Percentiles rank a stretch among this genome's conserved stretches.
Evolutionary conservation across 2,113 vertebrate genomes (phyloP).

Genomic region (Megaceryle torquata): DNA sequence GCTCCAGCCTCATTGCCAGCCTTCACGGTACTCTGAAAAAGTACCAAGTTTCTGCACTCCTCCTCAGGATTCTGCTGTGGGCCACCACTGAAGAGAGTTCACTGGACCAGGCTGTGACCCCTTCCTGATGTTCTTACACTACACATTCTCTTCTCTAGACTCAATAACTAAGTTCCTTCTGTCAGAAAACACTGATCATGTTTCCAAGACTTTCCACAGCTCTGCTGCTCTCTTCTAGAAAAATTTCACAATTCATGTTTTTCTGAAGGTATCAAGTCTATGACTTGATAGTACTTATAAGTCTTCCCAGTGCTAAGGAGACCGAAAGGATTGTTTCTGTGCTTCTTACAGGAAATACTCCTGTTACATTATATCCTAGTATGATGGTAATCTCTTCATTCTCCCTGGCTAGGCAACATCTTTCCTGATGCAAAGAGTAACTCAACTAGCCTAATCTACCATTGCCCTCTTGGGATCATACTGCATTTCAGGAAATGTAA

Average conservation of each 20-base stretch:
- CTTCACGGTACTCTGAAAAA: neutral
- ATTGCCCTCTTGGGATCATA: neutral
- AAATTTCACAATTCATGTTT: neutral
- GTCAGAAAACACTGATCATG: accelerated
- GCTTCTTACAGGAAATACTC: neutral
- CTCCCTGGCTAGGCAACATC: neutral
- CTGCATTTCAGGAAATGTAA: neutral
- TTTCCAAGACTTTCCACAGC: neutral
- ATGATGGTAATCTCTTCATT: neutral
- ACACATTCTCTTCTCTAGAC: neutral
- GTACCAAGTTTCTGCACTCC: neutral
- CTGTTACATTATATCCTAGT: neutral
- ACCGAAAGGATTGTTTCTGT: neutral
- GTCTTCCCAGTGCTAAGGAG: neutral
- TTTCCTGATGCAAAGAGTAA: neutral
- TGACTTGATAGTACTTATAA: neutral
- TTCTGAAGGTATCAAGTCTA: neutral
- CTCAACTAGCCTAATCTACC: neutral
- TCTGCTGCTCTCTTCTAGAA: neutral
- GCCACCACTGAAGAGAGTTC: neutral
- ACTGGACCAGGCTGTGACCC: neutral
- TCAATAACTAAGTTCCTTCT: neutral
- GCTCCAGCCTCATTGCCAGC: no score
- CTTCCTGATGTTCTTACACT: neutral
- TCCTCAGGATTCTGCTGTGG: neutral